A percentile compares a stretch with the other conserved stretches of the same genome.
phyloP scores from a whole-genome alignment of 2,113 vertebrate species.

The Macquaria ambigua region DNA sequence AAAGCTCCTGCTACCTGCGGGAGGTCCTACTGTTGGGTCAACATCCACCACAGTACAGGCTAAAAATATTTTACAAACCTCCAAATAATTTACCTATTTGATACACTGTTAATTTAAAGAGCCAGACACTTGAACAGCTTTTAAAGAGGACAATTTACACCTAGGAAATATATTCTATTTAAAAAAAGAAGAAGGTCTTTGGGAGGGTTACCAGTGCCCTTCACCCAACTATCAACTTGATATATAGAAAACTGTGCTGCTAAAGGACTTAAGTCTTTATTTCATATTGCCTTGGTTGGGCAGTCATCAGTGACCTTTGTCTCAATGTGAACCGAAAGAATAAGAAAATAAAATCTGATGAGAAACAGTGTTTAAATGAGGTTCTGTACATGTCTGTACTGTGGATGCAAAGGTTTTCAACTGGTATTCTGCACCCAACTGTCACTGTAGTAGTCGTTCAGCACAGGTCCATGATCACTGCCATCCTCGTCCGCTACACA shows the following conservation, averaged over 20 bases:
- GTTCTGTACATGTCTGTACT: constrained; percentile 11
- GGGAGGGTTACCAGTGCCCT: neutral
- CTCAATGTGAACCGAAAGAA: constrained; percentile 5
- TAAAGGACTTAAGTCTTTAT: constrained; percentile 9
- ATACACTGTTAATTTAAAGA: constrained; percentile 34
- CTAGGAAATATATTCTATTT: neutral
- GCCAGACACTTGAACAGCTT: constrained; percentile 1
- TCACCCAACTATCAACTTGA: neutral
- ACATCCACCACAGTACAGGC: neutral
- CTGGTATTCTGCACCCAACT: neutral
- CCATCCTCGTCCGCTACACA: constrained; percentile 55
- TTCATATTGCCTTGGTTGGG: neutral
- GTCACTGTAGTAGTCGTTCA: neutral
- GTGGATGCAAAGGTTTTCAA: constrained; percentile 19
- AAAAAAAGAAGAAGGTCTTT: too few relatives aligned
- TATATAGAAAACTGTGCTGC: constrained; percentile 3
- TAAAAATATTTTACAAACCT: constrained; percentile 10
- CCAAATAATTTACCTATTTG: constrained; percentile 27
- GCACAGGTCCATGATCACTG: neutral
- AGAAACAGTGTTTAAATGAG: constrained; percentile 4
- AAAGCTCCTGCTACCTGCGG: constrained; percentile 30
- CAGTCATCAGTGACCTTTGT: constrained; percentile 3
- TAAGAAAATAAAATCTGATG: constrained; percentile 13
- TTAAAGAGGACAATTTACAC: constrained; percentile 27
- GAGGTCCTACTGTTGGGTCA: constrained; percentile 46